Percentiles rank a stretch among this genome's conserved stretches.
Conservation (phyloP, 2,113 vertebrate genomes). For the Zosterops pallidus region DNA sequence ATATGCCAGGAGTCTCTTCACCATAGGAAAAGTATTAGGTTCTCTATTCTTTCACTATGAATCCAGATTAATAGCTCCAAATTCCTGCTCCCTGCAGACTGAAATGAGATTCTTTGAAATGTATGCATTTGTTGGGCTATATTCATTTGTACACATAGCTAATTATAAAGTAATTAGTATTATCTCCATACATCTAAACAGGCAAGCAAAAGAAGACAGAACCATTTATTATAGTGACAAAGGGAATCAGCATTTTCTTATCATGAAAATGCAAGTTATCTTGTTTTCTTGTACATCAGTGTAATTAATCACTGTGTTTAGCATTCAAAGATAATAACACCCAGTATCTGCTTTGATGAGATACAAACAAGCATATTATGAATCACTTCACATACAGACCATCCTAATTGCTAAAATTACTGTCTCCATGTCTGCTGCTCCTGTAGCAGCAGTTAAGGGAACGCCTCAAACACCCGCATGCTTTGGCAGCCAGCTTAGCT, state of each 20-base stretch:
- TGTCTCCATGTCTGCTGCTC: slow-evolving; percentile 4
- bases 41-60: not conserved
- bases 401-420: slow-evolving; percentile 40
- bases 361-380: slow-evolving; percentile 52
- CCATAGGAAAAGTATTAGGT: not conserved
- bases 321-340: slow-evolving; percentile 53
- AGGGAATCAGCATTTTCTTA: slow-evolving; percentile 65
- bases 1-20: not conserved
- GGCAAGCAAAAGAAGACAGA: slow-evolving; percentile 36
- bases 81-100: not conserved
- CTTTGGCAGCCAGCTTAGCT: not conserved
- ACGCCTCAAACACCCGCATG: not conserved
- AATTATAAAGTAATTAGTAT: slow-evolving; percentile 54
- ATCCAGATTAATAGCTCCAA: not conserved
- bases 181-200: slow-evolving; percentile 64
- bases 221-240: slow-evolving; percentile 64
- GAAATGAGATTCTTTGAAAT: not conserved
- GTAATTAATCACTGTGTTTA: slow-evolving; percentile 70
- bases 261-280: slow-evolving; percentile 64
- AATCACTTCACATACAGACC: slow-evolving; percentile 40
- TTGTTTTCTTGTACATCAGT: slow-evolving; percentile 38
- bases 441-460: not conserved
- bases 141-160: not conserved
- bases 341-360: slow-evolving; percentile 46
- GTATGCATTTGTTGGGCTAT: not conserved